Evolutionary conservation across 2,797 vertebrate species (phyloP), one percentile per base, ranked within the genome.

Genomic region (Crenichthys baileyi): DNA sequence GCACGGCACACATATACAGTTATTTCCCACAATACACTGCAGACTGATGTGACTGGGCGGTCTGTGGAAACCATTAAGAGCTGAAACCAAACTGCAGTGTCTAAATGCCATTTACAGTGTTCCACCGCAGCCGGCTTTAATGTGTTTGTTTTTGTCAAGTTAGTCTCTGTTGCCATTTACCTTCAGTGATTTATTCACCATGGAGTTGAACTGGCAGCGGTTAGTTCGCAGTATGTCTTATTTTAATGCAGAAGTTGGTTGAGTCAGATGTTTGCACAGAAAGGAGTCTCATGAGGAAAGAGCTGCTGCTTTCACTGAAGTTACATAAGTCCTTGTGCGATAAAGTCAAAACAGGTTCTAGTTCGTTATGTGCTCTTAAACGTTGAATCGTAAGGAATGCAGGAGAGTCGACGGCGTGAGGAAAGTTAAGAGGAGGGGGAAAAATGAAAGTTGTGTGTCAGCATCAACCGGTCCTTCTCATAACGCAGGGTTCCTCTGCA

Each of bases 11-110:
- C 73, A 79, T 60, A 55, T 58, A 26, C 18, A 4, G 63, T 41
- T 73, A 56, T 71, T 53, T 72, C 75, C 70, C 77, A 74, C 74
- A 79, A 41, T 75, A 2, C 15, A 55, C 70, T 72, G 71, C 76
- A 71, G 83, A 85, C 77, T 65, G 29, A 77, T 81, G 78, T 77
- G 61, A 55, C 84, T 50, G 82, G 79, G 70, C 77, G 31, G 85
- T 85, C 83, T 88, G 85, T 93, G 91, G 92, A 93, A 94, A 88
- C 90, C 87, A 87, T 80, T 72, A 76, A 86, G 83, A 82, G 58
- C 60, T 26, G 56, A 83, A 56, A 48, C 51, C 4, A 51, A 76
- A 76, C 82, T 75, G 75, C 81, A 29, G 77, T 67, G 58, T 79
- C 76, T 12, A 53, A 77, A 2, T 18, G 65, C 70, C 85, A 56